Evolutionary conservation across 2,888 invertebrate genomes (phyloP).

Genomic region (Drosophila anceps): DNA sequence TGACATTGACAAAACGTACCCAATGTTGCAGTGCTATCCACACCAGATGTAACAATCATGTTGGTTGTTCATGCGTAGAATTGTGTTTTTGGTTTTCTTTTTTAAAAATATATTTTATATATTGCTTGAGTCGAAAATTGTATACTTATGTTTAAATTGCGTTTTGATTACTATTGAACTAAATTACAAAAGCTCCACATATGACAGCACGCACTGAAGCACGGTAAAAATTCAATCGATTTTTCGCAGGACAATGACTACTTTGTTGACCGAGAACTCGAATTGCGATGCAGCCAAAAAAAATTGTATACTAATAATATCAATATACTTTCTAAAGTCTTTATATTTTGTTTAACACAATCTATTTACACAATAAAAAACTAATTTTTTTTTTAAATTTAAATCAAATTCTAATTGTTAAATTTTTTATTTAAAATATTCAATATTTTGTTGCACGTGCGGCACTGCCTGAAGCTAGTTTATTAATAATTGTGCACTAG

Average conservation of each 20-base stretch:
- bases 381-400: neutral
- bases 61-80: slow-evolving; percentile 73
- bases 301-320: neutral
- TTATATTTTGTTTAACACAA: neutral
- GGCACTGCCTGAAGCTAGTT: slow-evolving; percentile 26
- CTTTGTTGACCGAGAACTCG: slow-evolving; percentile 50
- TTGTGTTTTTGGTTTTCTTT: slow-evolving; percentile 18
- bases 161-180: slow-evolving; percentile 44
- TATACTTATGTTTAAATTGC: slow-evolving; percentile 18
- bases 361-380: neutral
- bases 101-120: slow-evolving; percentile 19
- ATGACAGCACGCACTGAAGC: slow-evolving; percentile 47
- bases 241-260: slow-evolving; percentile 72
- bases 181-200: slow-evolving; percentile 57
- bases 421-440: neutral
- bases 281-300: neutral
- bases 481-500: slow-evolving; percentile 31
- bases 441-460: slow-evolving; percentile 19
- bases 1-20: slow-evolving; percentile 75
- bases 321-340: neutral
- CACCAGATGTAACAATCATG: slow-evolving; percentile 85
- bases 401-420: slow-evolving; percentile 4
- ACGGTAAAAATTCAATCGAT: slow-evolving; percentile 69
- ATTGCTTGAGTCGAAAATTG: slow-evolving; percentile 9
- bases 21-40: slow-evolving; percentile 85